Conservation (phyloP, 2,113 vertebrate genomes). For the Podilymbus podiceps region DNA sequence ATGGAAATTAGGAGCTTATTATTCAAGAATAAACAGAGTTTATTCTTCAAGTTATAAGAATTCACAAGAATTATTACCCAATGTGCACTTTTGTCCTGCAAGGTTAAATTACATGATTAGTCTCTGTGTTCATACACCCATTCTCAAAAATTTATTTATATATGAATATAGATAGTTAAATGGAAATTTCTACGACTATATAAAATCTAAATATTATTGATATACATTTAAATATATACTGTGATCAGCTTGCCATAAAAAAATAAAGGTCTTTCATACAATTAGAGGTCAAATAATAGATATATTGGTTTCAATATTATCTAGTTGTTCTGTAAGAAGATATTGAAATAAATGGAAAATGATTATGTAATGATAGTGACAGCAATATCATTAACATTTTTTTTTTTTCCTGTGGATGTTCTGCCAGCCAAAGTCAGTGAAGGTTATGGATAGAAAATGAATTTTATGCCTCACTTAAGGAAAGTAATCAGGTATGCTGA, state of each 20-base stretch:
- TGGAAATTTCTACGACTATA: background rate
- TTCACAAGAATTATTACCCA: background rate
- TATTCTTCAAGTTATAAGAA: background rate
- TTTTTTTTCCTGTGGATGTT: background rate
- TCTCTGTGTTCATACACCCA: background rate
- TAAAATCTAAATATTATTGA: background rate
- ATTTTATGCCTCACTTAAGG: background rate
- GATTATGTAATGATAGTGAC: background rate
- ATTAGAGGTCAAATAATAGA: background rate
- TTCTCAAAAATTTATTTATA: background rate
- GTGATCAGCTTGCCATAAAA: background rate
- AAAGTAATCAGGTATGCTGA: background rate
- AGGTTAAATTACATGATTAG: background rate
- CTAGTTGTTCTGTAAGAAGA: background rate
- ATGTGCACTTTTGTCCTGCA: accelerated
- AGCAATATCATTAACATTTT: background rate
- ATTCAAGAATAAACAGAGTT: background rate
- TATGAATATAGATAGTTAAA: background rate
- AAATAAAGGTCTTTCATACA: background rate
- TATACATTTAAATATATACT: background rate
- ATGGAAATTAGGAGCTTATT: background rate
- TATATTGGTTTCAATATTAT: background rate
- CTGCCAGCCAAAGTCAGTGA: background rate
- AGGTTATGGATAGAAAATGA: background rate
- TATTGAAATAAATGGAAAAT: background rate